These are phyloP conservation scores for Mesorhabditis sp. DNA, from an alignment of 2,888 invertebrate genomes.

Conservation along the genomic window DNA sequence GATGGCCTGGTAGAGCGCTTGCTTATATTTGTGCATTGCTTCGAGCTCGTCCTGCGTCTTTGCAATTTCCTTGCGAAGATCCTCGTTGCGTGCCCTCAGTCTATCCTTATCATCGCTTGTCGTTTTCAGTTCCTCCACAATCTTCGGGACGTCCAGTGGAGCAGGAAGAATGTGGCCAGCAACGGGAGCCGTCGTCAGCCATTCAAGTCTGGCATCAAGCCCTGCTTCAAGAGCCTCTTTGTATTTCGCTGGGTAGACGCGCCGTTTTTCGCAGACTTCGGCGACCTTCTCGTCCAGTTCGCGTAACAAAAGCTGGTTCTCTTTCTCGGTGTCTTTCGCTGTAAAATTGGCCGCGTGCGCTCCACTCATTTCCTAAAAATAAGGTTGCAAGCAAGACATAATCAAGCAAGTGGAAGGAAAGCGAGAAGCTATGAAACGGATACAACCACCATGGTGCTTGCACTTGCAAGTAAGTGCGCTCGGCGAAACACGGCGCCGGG, in stretches of 20 bases:
- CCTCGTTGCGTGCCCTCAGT: not conserved
- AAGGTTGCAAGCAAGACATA: no score
- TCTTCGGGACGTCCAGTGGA: not conserved
- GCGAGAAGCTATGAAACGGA: no score
- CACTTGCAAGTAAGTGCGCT: no score
- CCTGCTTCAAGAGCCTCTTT: not conserved
- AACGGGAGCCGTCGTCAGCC: not conserved
- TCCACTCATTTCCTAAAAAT: no score
- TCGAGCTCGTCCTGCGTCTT: not conserved
- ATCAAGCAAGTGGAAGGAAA: no score
- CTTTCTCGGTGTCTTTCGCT: no score
- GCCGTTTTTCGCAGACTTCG: slow-evolving; percentile 1
- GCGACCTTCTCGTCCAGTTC: no score
- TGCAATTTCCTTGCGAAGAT: not conserved
- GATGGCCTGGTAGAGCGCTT: not conserved
- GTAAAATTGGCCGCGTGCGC: no score
- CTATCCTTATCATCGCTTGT: not conserved
- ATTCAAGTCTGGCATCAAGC: not conserved
- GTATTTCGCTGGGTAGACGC: not conserved
- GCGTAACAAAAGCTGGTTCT: no score
- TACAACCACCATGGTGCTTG: no score
- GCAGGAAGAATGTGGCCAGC: not conserved
- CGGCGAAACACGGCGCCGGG: no score
- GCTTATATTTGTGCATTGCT: not conserved
- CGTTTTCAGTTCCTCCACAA: not conserved